phyloP scores from a whole-genome alignment of 1,140 invertebrate species.

The Hetaerina americana region DNA sequence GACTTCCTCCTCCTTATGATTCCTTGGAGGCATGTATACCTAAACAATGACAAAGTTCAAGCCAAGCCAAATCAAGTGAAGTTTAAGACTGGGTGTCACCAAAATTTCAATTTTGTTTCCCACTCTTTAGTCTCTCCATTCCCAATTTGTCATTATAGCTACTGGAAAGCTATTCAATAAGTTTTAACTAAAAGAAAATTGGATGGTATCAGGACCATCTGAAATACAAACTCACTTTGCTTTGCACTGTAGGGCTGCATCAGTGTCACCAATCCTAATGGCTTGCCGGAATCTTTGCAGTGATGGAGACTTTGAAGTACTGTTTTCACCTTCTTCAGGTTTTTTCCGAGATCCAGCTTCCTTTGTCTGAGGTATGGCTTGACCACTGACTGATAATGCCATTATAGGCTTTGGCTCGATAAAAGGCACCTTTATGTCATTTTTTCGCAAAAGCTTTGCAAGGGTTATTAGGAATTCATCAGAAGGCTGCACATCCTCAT shows the following conservation, averaged over 20 bases:
- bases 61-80: too few relatives aligned
- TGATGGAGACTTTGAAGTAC: slow-evolving; percentile 11
- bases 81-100: too few relatives aligned
- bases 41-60: too few relatives aligned
- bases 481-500: slow-evolving; percentile 57
- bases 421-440: slow-evolving; percentile 54
- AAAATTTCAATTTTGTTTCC: too few relatives aligned
- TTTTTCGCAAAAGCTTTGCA: slow-evolving; percentile 45
- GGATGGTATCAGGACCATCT: too few relatives aligned
- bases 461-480: slow-evolving; percentile 50
- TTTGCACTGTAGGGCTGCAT: slow-evolving; percentile 34
- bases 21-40: too few relatives aligned
- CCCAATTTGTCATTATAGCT: too few relatives aligned
- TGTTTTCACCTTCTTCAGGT: slow-evolving; percentile 6
- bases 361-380: slow-evolving; percentile 1
- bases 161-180: too few relatives aligned
- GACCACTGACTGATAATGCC: background rate
- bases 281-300: slow-evolving; percentile 24
- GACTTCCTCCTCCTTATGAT: too few relatives aligned
- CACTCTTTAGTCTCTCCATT: too few relatives aligned
- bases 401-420: slow-evolving; percentile 34
- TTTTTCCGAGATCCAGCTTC: slow-evolving; percentile 10
- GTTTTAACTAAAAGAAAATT: too few relatives aligned
- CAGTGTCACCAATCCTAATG: slow-evolving; percentile 33
- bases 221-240: slow-evolving; percentile 23